Percentiles rank a stretch among this genome's conserved stretches.
These are phyloP conservation scores for Parasteatoda lunata DNA, from an alignment of 2,888 invertebrate genomes.

Conservation along the genomic window DNA sequence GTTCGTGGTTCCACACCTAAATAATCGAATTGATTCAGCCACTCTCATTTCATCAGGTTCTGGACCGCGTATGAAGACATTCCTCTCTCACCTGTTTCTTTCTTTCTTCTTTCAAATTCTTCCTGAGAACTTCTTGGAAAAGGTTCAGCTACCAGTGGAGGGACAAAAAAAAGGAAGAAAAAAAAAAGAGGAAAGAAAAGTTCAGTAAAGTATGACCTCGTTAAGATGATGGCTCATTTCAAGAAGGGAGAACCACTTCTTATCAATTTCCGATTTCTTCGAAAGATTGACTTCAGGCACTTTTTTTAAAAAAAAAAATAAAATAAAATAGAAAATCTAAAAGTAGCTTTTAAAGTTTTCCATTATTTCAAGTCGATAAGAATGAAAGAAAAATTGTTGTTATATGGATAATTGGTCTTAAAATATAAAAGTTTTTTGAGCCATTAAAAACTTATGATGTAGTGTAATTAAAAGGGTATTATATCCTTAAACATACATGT, in stretches of 20 bases:
- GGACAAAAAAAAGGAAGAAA: not conserved
- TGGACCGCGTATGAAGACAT: conserved; percentile 16
- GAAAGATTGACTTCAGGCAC: conserved; percentile 17
- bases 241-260: conserved; percentile 35
- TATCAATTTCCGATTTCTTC: conserved; percentile 48
- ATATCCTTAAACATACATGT: too few relatives aligned
- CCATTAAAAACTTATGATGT: too few relatives aligned
- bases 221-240: conserved; percentile 55
- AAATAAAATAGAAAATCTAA: too few relatives aligned
- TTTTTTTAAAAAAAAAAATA: too few relatives aligned
- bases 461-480: too few relatives aligned
- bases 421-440: too few relatives aligned
- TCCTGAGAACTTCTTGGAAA: not conserved
- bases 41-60: conserved; percentile 41
- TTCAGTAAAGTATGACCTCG: conserved; percentile 56
- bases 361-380: too few relatives aligned
- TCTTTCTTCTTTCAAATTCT: not conserved
- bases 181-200: conserved; percentile 23
- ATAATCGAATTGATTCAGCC: conserved; percentile 17
- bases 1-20: conserved; percentile 51
- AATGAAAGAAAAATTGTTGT: too few relatives aligned
- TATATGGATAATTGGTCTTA: too few relatives aligned
- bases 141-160: not conserved
- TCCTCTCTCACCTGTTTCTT: conserved; percentile 1
- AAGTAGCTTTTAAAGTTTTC: too few relatives aligned